A percentile compares a stretch with the other conserved stretches of the same genome.
phyloP scores from a whole-genome alignment of 2,797 vertebrate species.

The Leontocebus nigricollis region DNA sequence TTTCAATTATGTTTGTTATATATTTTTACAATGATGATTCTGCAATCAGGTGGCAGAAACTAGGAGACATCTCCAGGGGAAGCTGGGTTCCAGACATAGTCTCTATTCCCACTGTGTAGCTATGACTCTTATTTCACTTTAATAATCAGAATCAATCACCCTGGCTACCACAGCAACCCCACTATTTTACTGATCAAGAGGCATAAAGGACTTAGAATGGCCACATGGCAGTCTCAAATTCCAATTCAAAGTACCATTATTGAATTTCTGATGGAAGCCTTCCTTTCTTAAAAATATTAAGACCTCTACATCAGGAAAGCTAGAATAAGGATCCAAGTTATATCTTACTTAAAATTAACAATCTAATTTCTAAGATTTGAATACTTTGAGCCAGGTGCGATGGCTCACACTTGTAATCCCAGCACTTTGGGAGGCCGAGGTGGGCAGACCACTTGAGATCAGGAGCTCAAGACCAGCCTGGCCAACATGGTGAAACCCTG shows the following conservation, averaged over 20 bases:
- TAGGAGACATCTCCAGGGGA: not conserved
- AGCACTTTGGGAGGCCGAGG: not conserved
- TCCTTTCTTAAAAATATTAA: conserved; percentile 40
- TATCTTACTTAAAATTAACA: conserved; percentile 47
- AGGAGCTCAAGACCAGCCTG: not conserved
- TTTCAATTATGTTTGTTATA: not conserved
- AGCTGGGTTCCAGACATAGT: not conserved
- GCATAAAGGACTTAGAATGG: not conserved
- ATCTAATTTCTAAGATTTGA: not conserved
- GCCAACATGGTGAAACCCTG: not conserved
- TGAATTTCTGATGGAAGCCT: not conserved
- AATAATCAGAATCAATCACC: not conserved
- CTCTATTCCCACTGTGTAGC: not conserved
- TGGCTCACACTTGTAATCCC: not conserved
- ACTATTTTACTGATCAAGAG: not conserved
- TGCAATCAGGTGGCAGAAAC: not conserved
- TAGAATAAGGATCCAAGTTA: not conserved
- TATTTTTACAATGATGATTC: not conserved
- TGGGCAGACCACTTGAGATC: not conserved
- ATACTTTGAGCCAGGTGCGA: not conserved
- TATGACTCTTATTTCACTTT: not conserved
- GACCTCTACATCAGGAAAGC: not conserved
- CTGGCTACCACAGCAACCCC: not conserved
- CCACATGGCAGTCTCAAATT: not conserved
- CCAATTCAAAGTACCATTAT: not conserved